Evolutionary conservation across 2,888 invertebrate genomes (phyloP), one percentile per base, ranked within the genome.

Genomic region (Melanotus villosus): DNA sequence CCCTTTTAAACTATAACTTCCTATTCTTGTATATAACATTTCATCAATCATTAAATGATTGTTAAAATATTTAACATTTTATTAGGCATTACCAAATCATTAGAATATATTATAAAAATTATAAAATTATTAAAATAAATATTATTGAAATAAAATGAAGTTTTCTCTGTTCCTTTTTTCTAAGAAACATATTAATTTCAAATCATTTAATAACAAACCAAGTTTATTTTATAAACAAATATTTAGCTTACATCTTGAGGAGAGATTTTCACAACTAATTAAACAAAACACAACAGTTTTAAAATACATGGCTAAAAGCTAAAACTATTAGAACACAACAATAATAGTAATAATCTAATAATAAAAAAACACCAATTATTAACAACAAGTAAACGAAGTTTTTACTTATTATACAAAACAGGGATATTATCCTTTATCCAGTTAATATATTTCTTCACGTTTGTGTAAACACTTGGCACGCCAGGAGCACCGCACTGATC

Each of bases 351-450:
- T n/a, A n/a, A n/a, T n/a, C n/a, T n/a, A n/a, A n/a, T n/a, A n/a
- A n/a, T n/a, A n/a, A n/a, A n/a, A n/a, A n/a, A n/a, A n/a, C n/a
- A n/a, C n/a, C n/a, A n/a, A n/a, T n/a, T n/a, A n/a, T n/a, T n/a
- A n/a, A n/a, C n/a, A n/a, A n/a, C n/a, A n/a, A n/a, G n/a, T n/a
- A n/a, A n/a, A n/a, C n/a, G n/a, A n/a, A n/a, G n/a, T n/a, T n/a
- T n/a, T n/a, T n/a, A n/a, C n/a, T n/a, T n/a, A n/a, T n/a, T n/a
- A n/a, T 32, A 52, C 9, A 81, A 75, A 23, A 85, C 81, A 5
- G 90, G 90, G 50, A 89, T 89, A 80, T 92, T 94, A 74, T 92
- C 91, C 50, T 89, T 87, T 65, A 94, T 93, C 94, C 94, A 94
- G 32, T 88, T 88, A 36, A 90, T 86, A 77, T 93, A 93, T 80